Evolutionary conservation across 2,888 invertebrate genomes (phyloP), one percentile per base, ranked within the genome.

Genomic region (Coronaproctus castanopsis): DNA sequence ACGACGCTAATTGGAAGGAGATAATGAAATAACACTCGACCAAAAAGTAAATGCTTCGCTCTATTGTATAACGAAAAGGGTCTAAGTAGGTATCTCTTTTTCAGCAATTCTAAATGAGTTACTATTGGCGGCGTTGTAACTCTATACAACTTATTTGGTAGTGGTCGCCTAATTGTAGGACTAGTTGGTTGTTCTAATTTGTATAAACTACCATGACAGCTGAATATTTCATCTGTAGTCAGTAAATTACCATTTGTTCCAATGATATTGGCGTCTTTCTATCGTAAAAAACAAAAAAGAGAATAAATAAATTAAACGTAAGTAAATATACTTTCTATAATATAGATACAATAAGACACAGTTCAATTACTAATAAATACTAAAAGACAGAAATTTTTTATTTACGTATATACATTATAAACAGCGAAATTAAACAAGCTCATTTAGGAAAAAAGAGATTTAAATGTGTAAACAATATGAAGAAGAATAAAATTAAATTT

Each of bases 1-100:
- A 61, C 61, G 53, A 55, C 53, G 49, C 51, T 55, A 36, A 58
- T 1, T 19, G 61, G 61, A 20, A 58, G 55, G 24, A 59, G 36
- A 21, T 55, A 52, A 22, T 58, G 54, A 48, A 58, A 58, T 36
- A 61, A 24, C 48, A 58, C 55, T 53, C 56, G 55, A 19, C 52
- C 53, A 49, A 58, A 55, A n/a, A 61, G 50, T 21, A 56, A 55
- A 50, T 61, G 58, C 21, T 52, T 49, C 2, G 59, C 59, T 22
- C 52, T 51, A 55, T 59, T 52, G 18, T 59, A 59, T 23, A 59
- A 56, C 18, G 59, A 59, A 24, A 52, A 48, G 3, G 59, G 59
- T 36, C 56, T 55, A n/a, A 55, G 51, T 3, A 56, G 51, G 36
- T 55, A 59, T 52, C 56, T 56, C 21, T 55, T 24, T 24, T 54